Base-by-base conservation (phyloP, 2,888 invertebrate genomes). In the Gymnocheta viridis region DNA sequence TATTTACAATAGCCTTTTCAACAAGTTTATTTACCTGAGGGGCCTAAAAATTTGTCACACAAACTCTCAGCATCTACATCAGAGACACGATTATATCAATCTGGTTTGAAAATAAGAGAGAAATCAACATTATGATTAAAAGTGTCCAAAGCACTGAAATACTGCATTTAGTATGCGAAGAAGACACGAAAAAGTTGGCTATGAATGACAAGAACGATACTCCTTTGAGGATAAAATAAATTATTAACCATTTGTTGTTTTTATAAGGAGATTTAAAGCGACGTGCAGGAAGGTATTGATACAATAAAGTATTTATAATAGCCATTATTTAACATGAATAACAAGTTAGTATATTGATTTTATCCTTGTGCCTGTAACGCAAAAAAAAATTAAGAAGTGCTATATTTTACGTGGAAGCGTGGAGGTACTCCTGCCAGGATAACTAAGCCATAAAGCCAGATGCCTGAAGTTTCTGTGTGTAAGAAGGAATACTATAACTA, bases 1-100 rank as follows among this genome's bases (percentile, higher is more conserved):
- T 80, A 84, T 67, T 64, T 76, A 72, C 49, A 62, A 72, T 10
- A 62, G 29, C 27, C 67, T 38, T 81, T 84, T 51, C 76, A 77
- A 72, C 81, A 77, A 70, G 47, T 79, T 83, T 49, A 58, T 60
- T 77, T 80, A 54, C 67, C 77, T 62, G 27, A 29, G 47, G 62
- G 66, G 67, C 69, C 49, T 29, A 24, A 58, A 14, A 69, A 74
- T 74, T 74, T 79, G 79, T 82, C 74, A 70, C 54, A 60, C 47
- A 54, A 60, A 22, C 64, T 27, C 41, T 38, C 17, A 62, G 62
- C 64, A 32, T 24, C 32, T 47, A 58, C 27, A 32, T 17, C 14
- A 58, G 66, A 19, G 62, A 58, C 41, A 56, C 54, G 38, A 27
- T 19, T 22, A n/a, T 24, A 73, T 79, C 79, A 82, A 69, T 70